phyloP scores from a whole-genome alignment of 1,140 invertebrate genomes.

The Meloidogyne chitwoodi region DNA sequence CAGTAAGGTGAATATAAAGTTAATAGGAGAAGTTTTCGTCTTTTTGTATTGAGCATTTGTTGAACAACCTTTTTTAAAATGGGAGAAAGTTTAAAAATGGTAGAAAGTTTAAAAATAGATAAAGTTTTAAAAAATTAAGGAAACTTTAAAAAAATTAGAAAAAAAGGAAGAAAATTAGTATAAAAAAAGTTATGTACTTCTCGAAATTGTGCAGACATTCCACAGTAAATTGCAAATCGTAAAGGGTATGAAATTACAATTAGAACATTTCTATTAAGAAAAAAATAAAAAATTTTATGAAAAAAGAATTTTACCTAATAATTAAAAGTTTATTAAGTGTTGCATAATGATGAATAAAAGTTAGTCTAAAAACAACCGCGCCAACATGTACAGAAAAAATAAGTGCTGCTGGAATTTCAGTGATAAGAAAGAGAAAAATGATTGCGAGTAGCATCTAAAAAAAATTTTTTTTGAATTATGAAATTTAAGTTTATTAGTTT shows the following conservation, averaged over 20 bases:
- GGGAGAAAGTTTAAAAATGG: constrained; percentile 6
- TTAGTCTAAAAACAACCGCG: constrained; percentile 47
- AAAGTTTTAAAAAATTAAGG: not conserved
- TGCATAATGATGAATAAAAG: constrained; percentile 48
- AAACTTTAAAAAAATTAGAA: too few relatives aligned
- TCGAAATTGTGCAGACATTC: constrained; percentile 56
- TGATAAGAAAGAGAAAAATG: constrained; percentile 52
- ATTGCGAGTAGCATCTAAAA: constrained; percentile 49
- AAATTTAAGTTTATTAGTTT: too few relatives aligned
- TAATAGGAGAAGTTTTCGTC: constrained; percentile 2
- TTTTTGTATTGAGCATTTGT: constrained; percentile 22
- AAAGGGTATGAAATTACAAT: constrained; percentile 55
- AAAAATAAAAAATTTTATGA: not conserved
- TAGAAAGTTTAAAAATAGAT: not conserved
- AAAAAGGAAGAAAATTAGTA: too few relatives aligned
- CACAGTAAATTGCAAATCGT: constrained; percentile 57
- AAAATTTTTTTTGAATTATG: too few relatives aligned
- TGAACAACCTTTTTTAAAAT: constrained; percentile 22
- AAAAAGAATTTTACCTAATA: constrained; percentile 41
- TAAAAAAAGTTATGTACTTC: constrained; percentile 24
- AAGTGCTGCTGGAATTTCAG: constrained; percentile 55
- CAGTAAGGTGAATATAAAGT: constrained; percentile 1
- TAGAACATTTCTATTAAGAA: constrained; percentile 47
- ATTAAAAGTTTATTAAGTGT: constrained; percentile 55
- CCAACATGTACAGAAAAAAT: constrained; percentile 53